phyloP scores from a whole-genome alignment of 2,113 vertebrate species.

The Dipodomys spectabilis region DNA sequence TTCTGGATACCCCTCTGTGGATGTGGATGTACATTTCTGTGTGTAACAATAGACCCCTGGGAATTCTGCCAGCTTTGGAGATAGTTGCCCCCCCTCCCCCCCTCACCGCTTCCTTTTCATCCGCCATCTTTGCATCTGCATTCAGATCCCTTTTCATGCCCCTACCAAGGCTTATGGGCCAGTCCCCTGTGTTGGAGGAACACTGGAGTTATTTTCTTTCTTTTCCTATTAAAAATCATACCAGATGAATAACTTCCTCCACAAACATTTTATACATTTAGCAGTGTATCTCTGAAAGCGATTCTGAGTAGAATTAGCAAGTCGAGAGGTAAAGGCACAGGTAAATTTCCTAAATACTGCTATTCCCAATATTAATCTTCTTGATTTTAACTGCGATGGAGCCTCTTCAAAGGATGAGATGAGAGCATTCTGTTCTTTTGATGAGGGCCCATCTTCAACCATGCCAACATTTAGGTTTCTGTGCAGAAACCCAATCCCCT shows the following conservation, averaged over 20 bases:
- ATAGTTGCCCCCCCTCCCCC: not conserved
- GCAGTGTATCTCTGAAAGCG: not conserved
- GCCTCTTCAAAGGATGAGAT: not conserved
- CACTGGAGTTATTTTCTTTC: not conserved
- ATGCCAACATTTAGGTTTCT: not conserved
- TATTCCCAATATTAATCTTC: not conserved
- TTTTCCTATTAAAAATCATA: not conserved
- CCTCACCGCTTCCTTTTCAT: not conserved
- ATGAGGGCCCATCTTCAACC: not conserved
- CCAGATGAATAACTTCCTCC: not conserved
- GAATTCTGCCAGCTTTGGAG: not conserved
- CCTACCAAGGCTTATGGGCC: not conserved
- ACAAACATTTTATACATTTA: constrained; percentile 1
- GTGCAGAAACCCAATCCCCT: not conserved
- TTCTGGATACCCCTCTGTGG: not conserved
- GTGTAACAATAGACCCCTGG: not conserved
- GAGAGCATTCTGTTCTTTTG: not conserved
- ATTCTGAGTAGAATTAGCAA: not conserved
- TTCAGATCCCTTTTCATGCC: not conserved
- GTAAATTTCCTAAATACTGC: not conserved
- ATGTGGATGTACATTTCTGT: not conserved
- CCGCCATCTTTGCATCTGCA: not conserved
- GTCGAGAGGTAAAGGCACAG: not conserved
- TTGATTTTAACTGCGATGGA: not conserved
- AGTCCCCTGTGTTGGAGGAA: not conserved